These are phyloP conservation scores for Apodemia duryi DNA, from an alignment of 2,888 invertebrate genomes.

Conservation along the genomic window DNA sequence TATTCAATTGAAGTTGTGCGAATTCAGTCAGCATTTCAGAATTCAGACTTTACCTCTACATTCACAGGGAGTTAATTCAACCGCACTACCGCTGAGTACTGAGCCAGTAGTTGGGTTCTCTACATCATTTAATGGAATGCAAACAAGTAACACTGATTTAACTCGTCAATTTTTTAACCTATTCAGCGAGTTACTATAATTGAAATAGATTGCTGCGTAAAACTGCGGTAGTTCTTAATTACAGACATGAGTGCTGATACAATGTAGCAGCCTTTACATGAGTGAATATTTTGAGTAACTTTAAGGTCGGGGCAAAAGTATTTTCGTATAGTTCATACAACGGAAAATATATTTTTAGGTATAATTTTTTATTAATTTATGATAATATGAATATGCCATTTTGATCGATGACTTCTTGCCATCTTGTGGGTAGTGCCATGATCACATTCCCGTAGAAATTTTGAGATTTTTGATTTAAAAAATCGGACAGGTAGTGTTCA, in stretches of 20 bases:
- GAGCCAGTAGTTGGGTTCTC: slow-evolving; percentile 5
- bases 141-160: slow-evolving; percentile 18
- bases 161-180: slow-evolving; percentile 15
- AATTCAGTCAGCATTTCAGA: not conserved
- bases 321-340: too few species aligned
- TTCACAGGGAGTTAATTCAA: not conserved
- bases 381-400: too few species aligned
- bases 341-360: too few species aligned
- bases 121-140: slow-evolving; percentile 20
- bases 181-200: slow-evolving; percentile 3
- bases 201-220: slow-evolving; percentile 6
- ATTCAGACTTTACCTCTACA: not conserved
- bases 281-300: not conserved
- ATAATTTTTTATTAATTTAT: too few species aligned
- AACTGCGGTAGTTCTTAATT: not conserved
- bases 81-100: slow-evolving; percentile 15
- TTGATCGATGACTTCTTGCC: too few species aligned
- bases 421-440: too few species aligned
- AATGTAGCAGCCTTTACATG: not conserved
- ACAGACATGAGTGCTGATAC: not conserved
- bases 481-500: too few species aligned
- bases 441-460: too few species aligned
- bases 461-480: too few species aligned
- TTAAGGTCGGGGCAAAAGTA: too few species aligned
- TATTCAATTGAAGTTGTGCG: slow-evolving; percentile 6